Evolutionary conservation across 2,888 invertebrate genomes (phyloP).

Genomic region (Lasioglossum oenotherae): DNA sequence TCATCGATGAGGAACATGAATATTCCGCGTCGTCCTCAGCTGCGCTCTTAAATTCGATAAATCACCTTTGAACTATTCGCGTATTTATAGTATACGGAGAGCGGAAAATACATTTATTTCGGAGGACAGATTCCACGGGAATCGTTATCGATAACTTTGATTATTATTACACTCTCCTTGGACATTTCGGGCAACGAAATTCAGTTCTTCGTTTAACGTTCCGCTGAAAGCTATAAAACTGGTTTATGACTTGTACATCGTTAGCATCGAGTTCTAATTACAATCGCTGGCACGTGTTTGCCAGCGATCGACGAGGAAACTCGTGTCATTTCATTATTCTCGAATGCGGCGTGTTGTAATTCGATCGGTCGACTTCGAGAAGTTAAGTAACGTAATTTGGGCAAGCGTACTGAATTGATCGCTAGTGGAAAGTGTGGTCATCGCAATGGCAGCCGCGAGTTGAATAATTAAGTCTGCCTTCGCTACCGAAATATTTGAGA

Average conservation of each 20-base stretch:
- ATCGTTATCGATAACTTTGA: not conserved
- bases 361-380: not conserved
- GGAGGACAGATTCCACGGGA: not conserved
- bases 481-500: no score
- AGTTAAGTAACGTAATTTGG: not conserved
- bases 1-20: not conserved
- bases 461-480: not conserved
- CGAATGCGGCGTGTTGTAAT: not conserved
- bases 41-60: constrained; percentile 6
- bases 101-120: not conserved
- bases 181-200: not conserved
- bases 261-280: not conserved
- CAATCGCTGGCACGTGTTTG: not conserved
- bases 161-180: not conserved
- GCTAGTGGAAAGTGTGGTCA: not conserved
- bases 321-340: not conserved
- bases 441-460: not conserved
- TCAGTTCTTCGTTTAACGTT: not conserved
- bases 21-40: not conserved
- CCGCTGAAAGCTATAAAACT: not conserved
- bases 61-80: constrained; percentile 8
- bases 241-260: not conserved
- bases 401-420: not conserved
- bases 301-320: not conserved
- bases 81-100: not conserved